These are phyloP conservation scores for Otocyon megalotis DNA, from an alignment of 2,113 vertebrate genomes.

Conservation along the genomic window DNA sequence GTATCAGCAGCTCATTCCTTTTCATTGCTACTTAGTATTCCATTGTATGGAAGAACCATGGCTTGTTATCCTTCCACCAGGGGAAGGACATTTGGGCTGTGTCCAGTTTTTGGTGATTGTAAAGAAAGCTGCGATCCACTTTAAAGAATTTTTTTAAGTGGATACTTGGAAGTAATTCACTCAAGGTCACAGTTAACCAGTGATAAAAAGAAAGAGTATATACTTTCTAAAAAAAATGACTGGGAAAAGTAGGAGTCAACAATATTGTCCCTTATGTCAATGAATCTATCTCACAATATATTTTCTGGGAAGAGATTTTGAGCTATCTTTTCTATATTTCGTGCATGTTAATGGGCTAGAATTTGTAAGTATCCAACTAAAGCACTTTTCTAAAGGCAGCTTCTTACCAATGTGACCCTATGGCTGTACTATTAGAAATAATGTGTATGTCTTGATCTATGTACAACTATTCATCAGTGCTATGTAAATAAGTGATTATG, in stretches of 20 bases:
- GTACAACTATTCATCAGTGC: constrained; percentile 18
- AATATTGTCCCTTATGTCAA: neutral
- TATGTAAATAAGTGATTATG: neutral
- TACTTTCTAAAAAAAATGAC: neutral
- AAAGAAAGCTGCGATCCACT: neutral
- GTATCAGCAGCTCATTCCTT: neutral
- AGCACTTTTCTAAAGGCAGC: constrained; percentile 44
- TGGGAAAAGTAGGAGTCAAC: neutral
- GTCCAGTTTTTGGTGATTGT: neutral
- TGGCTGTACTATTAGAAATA: constrained; percentile 62
- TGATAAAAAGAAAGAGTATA: neutral
- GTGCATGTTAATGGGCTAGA: constrained; percentile 52
- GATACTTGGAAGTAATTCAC: neutral
- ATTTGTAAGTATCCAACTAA: constrained; percentile 64
- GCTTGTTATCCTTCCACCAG: neutral
- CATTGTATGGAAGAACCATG: neutral
- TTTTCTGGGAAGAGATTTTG: neutral
- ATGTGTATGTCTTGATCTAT: neutral
- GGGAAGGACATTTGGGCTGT: neutral
- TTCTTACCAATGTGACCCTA: constrained; percentile 57
- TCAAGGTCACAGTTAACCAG: neutral
- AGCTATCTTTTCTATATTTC: constrained; percentile 51
- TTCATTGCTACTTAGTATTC: neutral
- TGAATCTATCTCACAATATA: neutral
- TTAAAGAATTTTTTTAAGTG: neutral